Percentiles rank a stretch among this genome's conserved stretches.
These are phyloP conservation scores for Aix galericulata DNA, from an alignment of 2,113 vertebrate genomes.

Conservation along the genomic window DNA sequence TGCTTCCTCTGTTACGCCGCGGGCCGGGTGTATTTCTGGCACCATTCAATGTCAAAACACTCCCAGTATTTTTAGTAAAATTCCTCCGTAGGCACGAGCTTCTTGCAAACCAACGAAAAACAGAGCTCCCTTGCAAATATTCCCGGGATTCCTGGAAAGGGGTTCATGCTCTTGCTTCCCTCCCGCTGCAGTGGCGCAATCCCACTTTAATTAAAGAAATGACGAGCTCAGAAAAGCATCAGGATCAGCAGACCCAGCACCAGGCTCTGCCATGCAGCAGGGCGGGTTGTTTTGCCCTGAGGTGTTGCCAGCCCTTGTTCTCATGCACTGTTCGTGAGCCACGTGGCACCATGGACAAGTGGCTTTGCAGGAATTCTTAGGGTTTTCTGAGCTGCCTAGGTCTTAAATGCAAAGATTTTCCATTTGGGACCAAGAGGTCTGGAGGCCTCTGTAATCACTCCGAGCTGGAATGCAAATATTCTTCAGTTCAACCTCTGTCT, in stretches of 20 bases:
- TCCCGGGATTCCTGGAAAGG: conserved; percentile 19
- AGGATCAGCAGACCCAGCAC: neutral
- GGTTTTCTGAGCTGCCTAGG: neutral
- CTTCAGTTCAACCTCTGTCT: neutral
- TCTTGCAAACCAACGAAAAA: neutral
- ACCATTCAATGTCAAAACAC: conserved; percentile 13
- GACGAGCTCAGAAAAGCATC: accelerated
- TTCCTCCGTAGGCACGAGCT: neutral
- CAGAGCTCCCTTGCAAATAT: conserved; percentile 9
- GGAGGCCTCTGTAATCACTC: neutral
- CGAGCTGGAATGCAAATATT: conserved; percentile 5
- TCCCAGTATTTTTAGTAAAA: conserved; percentile 5
- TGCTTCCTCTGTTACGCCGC: neutral
- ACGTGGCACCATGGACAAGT: neutral
- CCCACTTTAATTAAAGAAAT: neutral
- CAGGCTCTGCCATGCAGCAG: neutral
- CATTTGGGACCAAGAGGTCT: neutral
- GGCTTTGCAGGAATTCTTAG: neutral
- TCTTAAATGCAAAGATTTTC: neutral
- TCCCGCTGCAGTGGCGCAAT: accelerated
- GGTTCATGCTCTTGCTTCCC: neutral
- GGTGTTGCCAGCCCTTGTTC: accelerated
- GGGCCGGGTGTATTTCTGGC: neutral
- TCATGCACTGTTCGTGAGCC: accelerated
- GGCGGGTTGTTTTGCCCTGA: neutral